Evolutionary conservation across 1,140 invertebrate genomes (phyloP).

Genomic region (Drosophila carrolli): DNA sequence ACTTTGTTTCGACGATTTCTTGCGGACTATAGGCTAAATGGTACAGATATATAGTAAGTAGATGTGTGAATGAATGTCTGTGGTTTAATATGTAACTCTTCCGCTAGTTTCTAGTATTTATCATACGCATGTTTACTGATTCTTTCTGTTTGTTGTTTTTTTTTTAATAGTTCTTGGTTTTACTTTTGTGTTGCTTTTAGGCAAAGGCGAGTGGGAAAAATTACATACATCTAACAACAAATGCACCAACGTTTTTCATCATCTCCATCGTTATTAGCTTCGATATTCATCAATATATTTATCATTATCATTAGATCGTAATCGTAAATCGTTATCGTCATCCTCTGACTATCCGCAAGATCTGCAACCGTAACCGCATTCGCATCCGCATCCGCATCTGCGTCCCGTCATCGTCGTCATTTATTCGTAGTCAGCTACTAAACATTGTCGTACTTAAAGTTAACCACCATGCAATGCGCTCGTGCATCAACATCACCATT

Average conservation of each 20-base stretch:
- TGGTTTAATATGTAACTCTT: constrained; percentile 34
- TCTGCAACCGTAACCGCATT: constrained; percentile 31
- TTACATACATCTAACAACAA: constrained; percentile 81
- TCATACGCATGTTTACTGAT: constrained; percentile 28
- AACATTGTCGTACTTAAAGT: constrained; percentile 62
- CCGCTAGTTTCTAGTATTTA: constrained; percentile 27
- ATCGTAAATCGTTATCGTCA: constrained; percentile 47
- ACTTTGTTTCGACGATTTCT: constrained; percentile 51
- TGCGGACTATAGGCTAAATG: constrained; percentile 59
- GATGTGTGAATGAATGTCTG: constrained; percentile 29
- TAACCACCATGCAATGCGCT: constrained; percentile 28
- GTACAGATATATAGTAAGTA: constrained; percentile 36
- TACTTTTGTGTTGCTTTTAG: constrained; percentile 63
- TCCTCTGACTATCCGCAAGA: constrained; percentile 10
- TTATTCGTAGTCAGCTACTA: constrained; percentile 55
- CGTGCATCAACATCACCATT: constrained; percentile 10
- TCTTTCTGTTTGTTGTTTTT: constrained; percentile 27
- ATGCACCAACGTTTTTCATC: constrained; percentile 72
- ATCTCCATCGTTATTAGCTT: constrained; percentile 35
- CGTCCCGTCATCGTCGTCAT: constrained; percentile 25
- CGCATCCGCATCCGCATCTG: constrained; percentile 14
- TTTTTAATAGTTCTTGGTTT: constrained; percentile 23
- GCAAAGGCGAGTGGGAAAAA: constrained; percentile 80
- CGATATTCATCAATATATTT: constrained; percentile 40
- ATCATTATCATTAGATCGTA: constrained; percentile 44